These are phyloP conservation scores for Augiades crinisus DNA, from an alignment of 2,888 invertebrate species.

Conservation along the genomic window DNA sequence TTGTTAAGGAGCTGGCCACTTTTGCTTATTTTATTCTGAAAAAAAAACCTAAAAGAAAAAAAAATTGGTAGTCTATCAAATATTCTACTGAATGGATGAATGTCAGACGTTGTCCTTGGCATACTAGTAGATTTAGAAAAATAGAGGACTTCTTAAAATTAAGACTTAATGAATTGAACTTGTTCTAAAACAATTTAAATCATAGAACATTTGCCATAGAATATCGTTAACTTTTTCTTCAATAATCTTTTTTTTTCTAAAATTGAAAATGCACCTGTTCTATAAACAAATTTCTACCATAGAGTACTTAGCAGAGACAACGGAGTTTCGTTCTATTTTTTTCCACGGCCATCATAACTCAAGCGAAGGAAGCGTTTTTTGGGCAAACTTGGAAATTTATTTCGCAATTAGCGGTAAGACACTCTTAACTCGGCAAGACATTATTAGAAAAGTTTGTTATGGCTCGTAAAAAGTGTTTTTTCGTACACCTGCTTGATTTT, in stretches of 20 bases:
- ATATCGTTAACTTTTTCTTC: too few species aligned
- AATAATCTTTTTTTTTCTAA: too few species aligned
- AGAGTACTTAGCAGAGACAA: conserved; percentile 24
- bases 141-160: too few species aligned
- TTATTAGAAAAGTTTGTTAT: conserved; percentile 78
- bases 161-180: too few species aligned
- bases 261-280: neutral
- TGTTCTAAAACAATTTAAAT: too few species aligned
- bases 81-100: too few species aligned
- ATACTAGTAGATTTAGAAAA: too few species aligned
- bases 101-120: too few species aligned
- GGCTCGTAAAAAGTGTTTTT: conserved; percentile 71
- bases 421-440: conserved; percentile 62
- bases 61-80: too few species aligned
- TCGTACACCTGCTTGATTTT: conserved; percentile 55
- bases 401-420: conserved; percentile 74
- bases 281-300: conserved; percentile 30
- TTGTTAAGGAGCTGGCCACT: conserved; percentile 15
- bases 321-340: conserved; percentile 50
- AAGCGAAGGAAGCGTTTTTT: conserved; percentile 62
- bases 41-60: too few species aligned
- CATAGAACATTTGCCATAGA: too few species aligned
- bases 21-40: neutral
- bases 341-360: conserved; percentile 61
- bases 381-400: conserved; percentile 77